Conservation (phyloP, 2,113 vertebrate genomes). For the Peucedramus taeniatus region DNA sequence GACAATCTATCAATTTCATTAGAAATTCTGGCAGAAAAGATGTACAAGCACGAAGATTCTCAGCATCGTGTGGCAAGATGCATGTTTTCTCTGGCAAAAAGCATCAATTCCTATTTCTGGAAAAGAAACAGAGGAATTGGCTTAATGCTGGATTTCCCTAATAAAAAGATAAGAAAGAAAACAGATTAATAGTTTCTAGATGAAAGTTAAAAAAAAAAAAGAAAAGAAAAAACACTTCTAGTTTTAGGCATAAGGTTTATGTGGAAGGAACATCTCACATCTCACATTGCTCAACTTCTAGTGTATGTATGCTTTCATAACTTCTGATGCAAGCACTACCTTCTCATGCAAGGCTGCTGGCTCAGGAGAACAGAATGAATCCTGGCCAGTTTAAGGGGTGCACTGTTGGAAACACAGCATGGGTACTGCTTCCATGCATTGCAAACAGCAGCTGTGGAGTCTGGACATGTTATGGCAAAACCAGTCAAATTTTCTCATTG, state of each 20-base stretch:
- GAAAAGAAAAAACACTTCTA: too few species aligned
- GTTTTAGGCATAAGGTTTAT: background rate
- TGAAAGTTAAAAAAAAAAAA: background rate
- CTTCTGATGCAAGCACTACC: background rate
- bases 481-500: background rate
- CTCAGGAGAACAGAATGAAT: background rate
- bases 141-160: background rate
- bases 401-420: fast-evolving
- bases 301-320: background rate
- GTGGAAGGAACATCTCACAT: background rate
- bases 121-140: background rate
- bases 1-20: background rate
- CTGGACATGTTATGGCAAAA: background rate
- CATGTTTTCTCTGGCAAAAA: background rate
- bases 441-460: background rate
- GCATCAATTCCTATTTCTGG: background rate
- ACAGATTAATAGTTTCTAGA: background rate
- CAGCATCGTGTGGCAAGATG: background rate
- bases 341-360: background rate
- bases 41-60: background rate
- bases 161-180: background rate
- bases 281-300: background rate
- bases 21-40: background rate
- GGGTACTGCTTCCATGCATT: background rate
- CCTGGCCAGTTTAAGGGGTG: background rate